A percentile compares a stretch with the other conserved stretches of the same genome.
phyloP scores from a whole-genome alignment of 2,888 invertebrate genomes.

The Rutpela maculata region DNA sequence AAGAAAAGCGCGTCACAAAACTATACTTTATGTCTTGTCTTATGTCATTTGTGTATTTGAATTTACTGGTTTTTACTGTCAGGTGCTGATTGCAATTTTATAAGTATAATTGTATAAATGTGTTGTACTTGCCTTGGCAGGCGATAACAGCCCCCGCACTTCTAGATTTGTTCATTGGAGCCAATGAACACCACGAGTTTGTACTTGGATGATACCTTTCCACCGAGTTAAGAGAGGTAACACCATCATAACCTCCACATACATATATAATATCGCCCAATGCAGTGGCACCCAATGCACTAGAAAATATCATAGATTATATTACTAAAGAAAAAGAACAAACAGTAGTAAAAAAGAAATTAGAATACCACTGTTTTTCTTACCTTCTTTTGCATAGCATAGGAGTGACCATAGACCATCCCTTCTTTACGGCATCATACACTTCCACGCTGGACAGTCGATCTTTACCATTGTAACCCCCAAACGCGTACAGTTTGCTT shows the following conservation, averaged over 20 bases:
- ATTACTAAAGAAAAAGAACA: too few species aligned
- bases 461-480: conserved; percentile 90
- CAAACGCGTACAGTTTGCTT: conserved; percentile 87
- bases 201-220: conserved; percentile 86
- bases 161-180: conserved; percentile 82
- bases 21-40: too few species aligned
- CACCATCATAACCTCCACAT: conserved; percentile 90
- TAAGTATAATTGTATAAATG: too few species aligned
- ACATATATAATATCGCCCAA: conserved; percentile 88
- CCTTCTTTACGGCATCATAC: conserved; percentile 83
- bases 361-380: neutral
- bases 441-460: conserved; percentile 89
- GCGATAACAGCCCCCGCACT: conserved; percentile 73
- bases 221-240: conserved; percentile 87
- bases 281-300: conserved; percentile 88
- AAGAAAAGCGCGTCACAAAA: too few species aligned
- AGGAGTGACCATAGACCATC: conserved; percentile 86
- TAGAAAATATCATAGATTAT: conserved; percentile 66
- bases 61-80: too few species aligned
- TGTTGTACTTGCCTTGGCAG: conserved; percentile 67
- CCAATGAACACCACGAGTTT: conserved; percentile 84
- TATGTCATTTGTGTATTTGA: too few species aligned
- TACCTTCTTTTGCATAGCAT: conserved; percentile 89
- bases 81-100: too few species aligned
- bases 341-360: too few species aligned